A percentile compares a stretch with the other conserved stretches of the same genome.
phyloP scores from a whole-genome alignment of 2,888 invertebrate genomes.

The Eucera pruinosa region DNA sequence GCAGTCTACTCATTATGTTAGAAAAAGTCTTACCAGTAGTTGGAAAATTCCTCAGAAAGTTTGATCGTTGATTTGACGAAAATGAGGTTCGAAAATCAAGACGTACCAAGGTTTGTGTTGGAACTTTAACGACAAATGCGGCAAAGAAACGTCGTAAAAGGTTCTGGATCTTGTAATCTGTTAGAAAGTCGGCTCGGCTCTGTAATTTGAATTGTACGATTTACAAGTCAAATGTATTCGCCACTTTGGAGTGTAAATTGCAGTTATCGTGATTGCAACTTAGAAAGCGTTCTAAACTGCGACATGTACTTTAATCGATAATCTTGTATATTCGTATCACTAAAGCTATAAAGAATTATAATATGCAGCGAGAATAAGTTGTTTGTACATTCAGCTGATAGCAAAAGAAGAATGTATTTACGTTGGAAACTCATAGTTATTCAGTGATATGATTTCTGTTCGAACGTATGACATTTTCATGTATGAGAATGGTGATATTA shows the following conservation, averaged over 20 bases:
- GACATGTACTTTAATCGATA: constrained; percentile 10
- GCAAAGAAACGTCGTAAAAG: constrained; percentile 6
- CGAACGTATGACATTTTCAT: neutral
- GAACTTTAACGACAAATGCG: neutral
- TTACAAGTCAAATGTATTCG: constrained; percentile 53
- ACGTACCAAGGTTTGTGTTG: too few relatives aligned
- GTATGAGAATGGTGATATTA: too few relatives aligned
- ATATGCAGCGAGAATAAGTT: neutral
- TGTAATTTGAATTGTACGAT: constrained; percentile 46
- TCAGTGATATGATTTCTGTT: neutral
- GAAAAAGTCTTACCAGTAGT: neutral
- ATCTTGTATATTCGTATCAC: neutral
- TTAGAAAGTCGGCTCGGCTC: constrained; percentile 35
- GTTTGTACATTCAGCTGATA: neutral
- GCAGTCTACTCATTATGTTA: too few relatives aligned
- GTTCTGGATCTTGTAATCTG: constrained; percentile 7
- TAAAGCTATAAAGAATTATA: neutral
- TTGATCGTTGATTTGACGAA: neutral
- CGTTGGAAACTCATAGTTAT: neutral
- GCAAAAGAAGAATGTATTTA: neutral
- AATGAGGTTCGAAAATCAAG: neutral
- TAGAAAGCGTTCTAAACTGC: constrained; percentile 26
- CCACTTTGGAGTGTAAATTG: constrained; percentile 26
- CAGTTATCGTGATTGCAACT: constrained; percentile 25
- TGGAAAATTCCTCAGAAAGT: neutral